Percentiles rank a stretch among this genome's conserved stretches.
Evolutionary conservation across 2,888 invertebrate species (phyloP).

Genomic region (Ormyrus rosae): DNA sequence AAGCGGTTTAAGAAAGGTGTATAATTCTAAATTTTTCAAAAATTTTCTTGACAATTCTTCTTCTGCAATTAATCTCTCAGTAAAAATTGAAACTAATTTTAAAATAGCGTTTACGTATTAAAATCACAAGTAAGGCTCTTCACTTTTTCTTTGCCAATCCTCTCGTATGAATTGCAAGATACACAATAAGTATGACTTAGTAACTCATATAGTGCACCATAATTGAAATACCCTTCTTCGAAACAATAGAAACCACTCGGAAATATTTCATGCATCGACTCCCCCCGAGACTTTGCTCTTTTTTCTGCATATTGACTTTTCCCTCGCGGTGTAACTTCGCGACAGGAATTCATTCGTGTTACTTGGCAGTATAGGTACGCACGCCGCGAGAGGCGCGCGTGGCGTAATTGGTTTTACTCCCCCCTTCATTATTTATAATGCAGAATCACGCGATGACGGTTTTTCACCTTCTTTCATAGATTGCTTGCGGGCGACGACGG

Average conservation of each 20-base stretch:
- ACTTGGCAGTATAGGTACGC: background rate
- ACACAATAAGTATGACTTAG: too few species aligned
- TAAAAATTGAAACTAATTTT: too few species aligned
- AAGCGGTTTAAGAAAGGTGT: background rate
- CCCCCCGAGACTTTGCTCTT: constrained; percentile 36
- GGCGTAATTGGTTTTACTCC: background rate
- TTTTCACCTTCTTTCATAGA: background rate
- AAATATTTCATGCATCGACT: constrained; percentile 28
- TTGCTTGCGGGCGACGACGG: background rate
- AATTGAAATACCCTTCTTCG: too few species aligned
- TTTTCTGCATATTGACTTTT: constrained; percentile 41
- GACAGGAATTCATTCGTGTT: background rate
- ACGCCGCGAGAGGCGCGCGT: too few species aligned
- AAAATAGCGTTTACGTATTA: too few species aligned
- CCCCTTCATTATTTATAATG: constrained; percentile 1
- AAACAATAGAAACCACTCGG: constrained; percentile 23
- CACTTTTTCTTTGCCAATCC: too few species aligned
- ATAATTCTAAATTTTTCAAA: too few species aligned
- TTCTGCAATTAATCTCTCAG: too few species aligned
- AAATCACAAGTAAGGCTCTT: too few species aligned
- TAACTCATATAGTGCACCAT: too few species aligned
- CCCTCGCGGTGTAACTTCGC: background rate
- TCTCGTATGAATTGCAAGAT: too few species aligned
- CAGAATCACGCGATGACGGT: background rate
- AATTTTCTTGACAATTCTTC: too few species aligned